These are phyloP conservation scores for Gnathonemus echidnorhynchus DNA, from an alignment of 2,113 vertebrate species.

Conservation along the genomic window DNA sequence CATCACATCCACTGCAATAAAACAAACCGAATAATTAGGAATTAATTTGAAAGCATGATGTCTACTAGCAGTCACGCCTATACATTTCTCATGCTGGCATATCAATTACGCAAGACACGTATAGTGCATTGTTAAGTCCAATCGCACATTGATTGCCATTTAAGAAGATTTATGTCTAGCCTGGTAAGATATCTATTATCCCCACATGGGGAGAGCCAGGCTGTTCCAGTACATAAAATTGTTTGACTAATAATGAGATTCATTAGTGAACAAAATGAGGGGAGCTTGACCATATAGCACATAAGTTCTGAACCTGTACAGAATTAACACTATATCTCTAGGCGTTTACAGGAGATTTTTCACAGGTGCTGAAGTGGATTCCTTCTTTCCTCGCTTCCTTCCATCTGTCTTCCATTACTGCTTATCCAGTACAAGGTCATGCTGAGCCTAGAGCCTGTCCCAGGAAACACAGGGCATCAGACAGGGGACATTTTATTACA, in stretches of 20 bases:
- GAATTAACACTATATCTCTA: background rate
- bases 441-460: background rate
- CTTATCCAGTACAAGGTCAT: background rate
- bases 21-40: background rate
- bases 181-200: constrained; percentile 50
- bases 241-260: constrained; percentile 9
- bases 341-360: background rate
- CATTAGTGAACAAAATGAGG: background rate
- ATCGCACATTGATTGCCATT: constrained; percentile 53
- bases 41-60: background rate
- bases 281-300: background rate
- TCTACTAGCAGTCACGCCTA: background rate
- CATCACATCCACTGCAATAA: background rate
- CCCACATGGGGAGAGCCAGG: constrained; percentile 33
- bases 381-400: background rate
- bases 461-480: background rate
- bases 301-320: background rate
- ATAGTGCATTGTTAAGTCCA: constrained; percentile 38
- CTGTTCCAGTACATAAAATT: constrained; percentile 28
- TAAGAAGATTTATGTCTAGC: constrained; percentile 53
- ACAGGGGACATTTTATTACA: background rate
- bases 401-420: background rate
- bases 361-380: background rate
- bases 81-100: constrained; percentile 27
- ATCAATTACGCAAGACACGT: constrained; percentile 48